Percentiles rank a stretch among this genome's conserved stretches.
Evolutionary conservation across 2,888 invertebrate species (phyloP).

Genomic region (Ryuthela nishihirai): DNA sequence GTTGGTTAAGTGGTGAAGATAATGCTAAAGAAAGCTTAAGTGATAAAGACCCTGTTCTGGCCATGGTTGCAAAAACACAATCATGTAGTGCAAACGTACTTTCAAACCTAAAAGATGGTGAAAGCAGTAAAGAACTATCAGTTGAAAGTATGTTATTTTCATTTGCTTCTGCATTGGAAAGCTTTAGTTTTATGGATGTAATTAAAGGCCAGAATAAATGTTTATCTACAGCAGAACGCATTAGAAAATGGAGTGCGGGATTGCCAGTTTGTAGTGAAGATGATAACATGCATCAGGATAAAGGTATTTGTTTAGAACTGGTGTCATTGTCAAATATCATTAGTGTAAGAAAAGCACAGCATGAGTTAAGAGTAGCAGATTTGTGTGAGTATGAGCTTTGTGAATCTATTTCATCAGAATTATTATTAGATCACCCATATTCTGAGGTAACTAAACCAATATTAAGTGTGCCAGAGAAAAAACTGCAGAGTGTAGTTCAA

Average conservation of each 20-base stretch:
- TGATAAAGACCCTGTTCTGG: too few relatives aligned
- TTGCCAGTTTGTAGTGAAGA: slow-evolving; percentile 17
- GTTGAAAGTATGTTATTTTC: too few relatives aligned
- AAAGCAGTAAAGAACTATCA: too few relatives aligned
- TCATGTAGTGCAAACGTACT: too few relatives aligned
- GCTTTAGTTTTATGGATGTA: slow-evolving; percentile 15
- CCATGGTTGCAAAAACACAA: too few relatives aligned
- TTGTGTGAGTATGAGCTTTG: neutral
- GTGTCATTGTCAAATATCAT: slow-evolving; percentile 7
- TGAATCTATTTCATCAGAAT: too few relatives aligned
- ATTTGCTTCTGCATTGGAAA: slow-evolving; percentile 8
- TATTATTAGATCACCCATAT: too few relatives aligned
- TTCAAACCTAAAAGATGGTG: too few relatives aligned
- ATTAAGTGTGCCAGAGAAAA: too few relatives aligned
- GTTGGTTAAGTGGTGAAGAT: too few relatives aligned
- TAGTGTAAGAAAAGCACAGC: neutral
- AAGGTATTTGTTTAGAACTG: slow-evolving; percentile 4
- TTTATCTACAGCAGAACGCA: slow-evolving; percentile 11
- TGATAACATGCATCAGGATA: neutral
- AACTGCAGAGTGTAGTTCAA: slow-evolving; percentile 4
- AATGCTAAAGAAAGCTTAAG: too few relatives aligned
- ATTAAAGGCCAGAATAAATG: slow-evolving; percentile 6
- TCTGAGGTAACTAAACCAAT: too few relatives aligned
- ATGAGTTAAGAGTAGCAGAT: neutral
- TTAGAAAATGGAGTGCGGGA: slow-evolving; percentile 18